These are phyloP conservation scores for Porites australiensis DNA, from an alignment of 64 coral and sea anemone genomes.

Conservation along the genomic window DNA sequence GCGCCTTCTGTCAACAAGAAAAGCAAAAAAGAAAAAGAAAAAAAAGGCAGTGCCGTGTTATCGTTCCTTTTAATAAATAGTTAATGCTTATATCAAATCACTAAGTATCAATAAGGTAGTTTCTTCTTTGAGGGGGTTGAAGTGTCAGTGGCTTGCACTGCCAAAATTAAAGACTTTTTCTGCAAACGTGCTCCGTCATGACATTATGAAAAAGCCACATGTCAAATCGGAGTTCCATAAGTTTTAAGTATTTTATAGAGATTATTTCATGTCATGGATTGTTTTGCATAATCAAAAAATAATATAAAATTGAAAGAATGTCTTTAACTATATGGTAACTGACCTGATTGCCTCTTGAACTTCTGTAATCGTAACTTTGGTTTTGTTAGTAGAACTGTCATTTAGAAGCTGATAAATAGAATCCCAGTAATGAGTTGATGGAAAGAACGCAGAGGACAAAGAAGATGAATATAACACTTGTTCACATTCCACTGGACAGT, in stretches of 20 bases:
- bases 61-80: too few species aligned
- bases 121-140: too few species aligned
- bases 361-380: neutral
- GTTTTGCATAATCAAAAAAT: neutral
- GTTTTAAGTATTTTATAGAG: too few species aligned
- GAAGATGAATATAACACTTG: neutral
- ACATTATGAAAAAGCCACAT: too few species aligned
- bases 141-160: too few species aligned
- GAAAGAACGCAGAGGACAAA: slow-evolving; percentile 23
- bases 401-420: neutral
- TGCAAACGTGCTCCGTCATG: too few species aligned
- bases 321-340: neutral
- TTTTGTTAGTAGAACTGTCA: neutral
- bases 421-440: slow-evolving; percentile 53
- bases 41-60: too few species aligned
- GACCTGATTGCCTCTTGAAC: slow-evolving; percentile 8
- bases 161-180: too few species aligned
- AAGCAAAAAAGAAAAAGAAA: neutral
- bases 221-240: too few species aligned
- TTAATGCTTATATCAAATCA: too few species aligned
- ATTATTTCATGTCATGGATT: too few species aligned
- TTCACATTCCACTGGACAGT: slow-evolving; percentile 42
- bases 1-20: slow-evolving; percentile 28
- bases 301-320: neutral
- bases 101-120: too few species aligned